Base-by-base conservation (phyloP, 2,113 vertebrate genomes). In the Toxotes jaculatrix region DNA sequence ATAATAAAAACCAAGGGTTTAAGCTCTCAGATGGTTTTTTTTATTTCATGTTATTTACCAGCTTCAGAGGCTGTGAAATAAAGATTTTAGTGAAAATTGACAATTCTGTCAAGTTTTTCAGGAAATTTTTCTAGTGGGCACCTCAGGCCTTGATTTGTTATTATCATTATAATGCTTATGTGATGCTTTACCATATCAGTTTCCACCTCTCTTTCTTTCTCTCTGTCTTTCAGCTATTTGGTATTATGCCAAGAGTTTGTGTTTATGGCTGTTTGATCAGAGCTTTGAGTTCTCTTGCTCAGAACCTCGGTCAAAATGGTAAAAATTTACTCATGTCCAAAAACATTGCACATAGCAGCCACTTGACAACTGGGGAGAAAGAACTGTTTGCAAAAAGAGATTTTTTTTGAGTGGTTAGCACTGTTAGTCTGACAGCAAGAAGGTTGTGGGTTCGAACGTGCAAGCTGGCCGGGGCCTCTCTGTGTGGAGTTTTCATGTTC, bases 211-310 rank as follows among this genome's bases (percentile, higher is more conserved):
- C 31, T 60, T 63, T 75, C 23, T 69, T 32, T 55, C 42, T 64
- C 2, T 71, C 34, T 82, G 5, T 71, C 34, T 67, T 19, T 0
- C 62, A 77, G 16, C n/a, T 71, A 14, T 75, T 77, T 85, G 63
- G n/a, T 43, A 40, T 21, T 21, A 43, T 82, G 36, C 27, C 56
- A 57, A 16, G 51, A 73, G 14, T 40, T 42, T 69, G 11, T 64
- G 16, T 11, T 60, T 60, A 51, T 60, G 2, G 11, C 14, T 70
- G 11, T 23, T 69, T 72, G 19, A 61, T 56, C 3, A 38, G 2
- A 47, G 16, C 16, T 86, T 76, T 47, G 42, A 74, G 14, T n/a
- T 31, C 8, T 16, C 4, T n/a, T 70, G 19, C 59, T 71, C 12
- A 63, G n/a, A 51, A 65, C 27, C 45, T 27, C 7, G 53, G 31